Base-by-base conservation (phyloP, 2,797 vertebrate genomes). In the Pantherophis vulpinus region DNA sequence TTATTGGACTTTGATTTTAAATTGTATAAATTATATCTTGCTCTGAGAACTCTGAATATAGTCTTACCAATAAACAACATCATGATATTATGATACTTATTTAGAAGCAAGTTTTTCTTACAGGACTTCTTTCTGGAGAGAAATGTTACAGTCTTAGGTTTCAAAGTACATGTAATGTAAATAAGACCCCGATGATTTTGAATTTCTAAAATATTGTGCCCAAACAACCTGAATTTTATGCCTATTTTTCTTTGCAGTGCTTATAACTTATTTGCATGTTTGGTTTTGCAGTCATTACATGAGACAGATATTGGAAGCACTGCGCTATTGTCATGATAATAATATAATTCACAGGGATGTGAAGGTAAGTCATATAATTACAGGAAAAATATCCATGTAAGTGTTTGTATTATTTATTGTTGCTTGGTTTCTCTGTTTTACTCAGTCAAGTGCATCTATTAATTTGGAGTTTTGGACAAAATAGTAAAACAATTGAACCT, bases 301-400 rank as follows among this genome's bases (percentile, higher is more conserved):
- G 99, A 98, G 99, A 89, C 99, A 99, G 98, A 99, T 99, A 97
- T 96, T 99, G 47, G 99, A 99, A 98, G 99, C 99, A 27, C 98
- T 99, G 60, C 99, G 99, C 89, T 99, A 99, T 97, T 99, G 99
- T 98, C 99, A 99, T 95, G 99, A 99, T 98, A 99, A 99, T 98
- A 99, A 99, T 96, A 98, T 99, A 97, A 99, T 99, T 98, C 99
- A 99, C 97, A 98, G 99, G 95, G 99, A 99, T 95, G 99, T 99
- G 96, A 99, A 99, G 98, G 99, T 99, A 98, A 98, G 98, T 92
- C 66, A 88, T 90, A 92, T 95, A 47, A 91, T 23, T 91, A 87
- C 87, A 2, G 89, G 90, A 93, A 94, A 47, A 63, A 92, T 7
- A 25, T 18, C 42, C 37, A 16, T 93, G 14, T 92, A 88, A 11